These are phyloP conservation scores for Phyllostomus hastatus DNA, from an alignment of 2,113 vertebrate species.

Conservation along the genomic window DNA sequence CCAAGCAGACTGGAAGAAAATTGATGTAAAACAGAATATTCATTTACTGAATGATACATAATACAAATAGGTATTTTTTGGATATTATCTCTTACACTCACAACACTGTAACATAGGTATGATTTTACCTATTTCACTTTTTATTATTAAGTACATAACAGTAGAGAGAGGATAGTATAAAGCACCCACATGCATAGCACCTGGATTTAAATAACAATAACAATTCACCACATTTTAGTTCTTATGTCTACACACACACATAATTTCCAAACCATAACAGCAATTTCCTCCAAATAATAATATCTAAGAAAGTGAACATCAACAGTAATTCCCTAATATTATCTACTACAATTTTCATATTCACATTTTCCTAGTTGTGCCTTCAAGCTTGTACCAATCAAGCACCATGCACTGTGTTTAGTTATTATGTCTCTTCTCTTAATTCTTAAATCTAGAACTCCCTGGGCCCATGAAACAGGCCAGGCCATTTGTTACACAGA, in stretches of 20 bases:
- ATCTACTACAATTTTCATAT: background rate
- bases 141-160: background rate
- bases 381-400: background rate
- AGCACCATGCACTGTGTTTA: background rate
- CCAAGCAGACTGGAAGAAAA: background rate
- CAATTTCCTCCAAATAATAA: background rate
- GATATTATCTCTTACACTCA: background rate
- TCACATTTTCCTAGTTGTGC: background rate
- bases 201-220: background rate
- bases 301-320: background rate
- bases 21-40: background rate
- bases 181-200: background rate
- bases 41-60: background rate
- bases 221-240: background rate
- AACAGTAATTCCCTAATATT: background rate
- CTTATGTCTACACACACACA: background rate
- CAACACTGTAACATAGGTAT: background rate
- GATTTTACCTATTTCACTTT: background rate
- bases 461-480: background rate
- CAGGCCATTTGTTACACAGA: background rate
- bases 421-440: background rate
- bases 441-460: background rate
- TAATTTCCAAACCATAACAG: background rate
- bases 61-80: background rate
- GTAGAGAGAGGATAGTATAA: background rate